Evolutionary conservation across 2,113 vertebrate genomes (phyloP).

Genomic region (Neomonachus schauinslandi): DNA sequence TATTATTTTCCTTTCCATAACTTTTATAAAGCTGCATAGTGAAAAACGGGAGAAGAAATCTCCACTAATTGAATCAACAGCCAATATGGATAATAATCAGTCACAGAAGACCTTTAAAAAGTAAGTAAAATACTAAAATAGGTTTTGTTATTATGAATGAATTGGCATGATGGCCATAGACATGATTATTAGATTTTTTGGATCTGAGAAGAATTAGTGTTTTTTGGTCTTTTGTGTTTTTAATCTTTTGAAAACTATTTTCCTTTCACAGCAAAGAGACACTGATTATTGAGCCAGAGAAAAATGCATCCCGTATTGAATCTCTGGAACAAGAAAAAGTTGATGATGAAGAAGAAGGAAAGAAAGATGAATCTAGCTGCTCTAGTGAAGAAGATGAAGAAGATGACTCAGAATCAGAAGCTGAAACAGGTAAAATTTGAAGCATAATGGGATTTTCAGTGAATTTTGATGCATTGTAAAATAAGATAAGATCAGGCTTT

Average conservation of each 20-base stretch:
- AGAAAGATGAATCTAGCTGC: constrained; percentile 99
- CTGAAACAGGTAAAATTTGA: constrained; percentile 92
- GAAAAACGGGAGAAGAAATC: constrained; percentile 98
- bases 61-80: constrained; percentile 96
- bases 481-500: neutral
- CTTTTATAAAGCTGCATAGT: constrained; percentile 91
- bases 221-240: constrained; percentile 58
- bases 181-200: neutral
- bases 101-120: constrained; percentile 95
- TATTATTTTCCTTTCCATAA: constrained; percentile 59
- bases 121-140: constrained; percentile 85
- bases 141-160: neutral
- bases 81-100: constrained; percentile 97
- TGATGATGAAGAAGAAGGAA: constrained; percentile 95
- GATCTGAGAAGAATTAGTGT: neutral
- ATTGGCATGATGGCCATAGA: neutral
- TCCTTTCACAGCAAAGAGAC: constrained; percentile 92
- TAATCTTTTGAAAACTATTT: constrained; percentile 62
- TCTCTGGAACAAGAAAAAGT: constrained; percentile 96
- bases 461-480: neutral
- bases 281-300: constrained; percentile 95
- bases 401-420: constrained; percentile 98
- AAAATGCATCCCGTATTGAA: constrained; percentile 93
- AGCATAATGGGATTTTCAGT: neutral
- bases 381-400: constrained; percentile 99